phyloP scores from a whole-genome alignment of 1,140 invertebrate genomes.

The Lamellibrachia luymesi region DNA sequence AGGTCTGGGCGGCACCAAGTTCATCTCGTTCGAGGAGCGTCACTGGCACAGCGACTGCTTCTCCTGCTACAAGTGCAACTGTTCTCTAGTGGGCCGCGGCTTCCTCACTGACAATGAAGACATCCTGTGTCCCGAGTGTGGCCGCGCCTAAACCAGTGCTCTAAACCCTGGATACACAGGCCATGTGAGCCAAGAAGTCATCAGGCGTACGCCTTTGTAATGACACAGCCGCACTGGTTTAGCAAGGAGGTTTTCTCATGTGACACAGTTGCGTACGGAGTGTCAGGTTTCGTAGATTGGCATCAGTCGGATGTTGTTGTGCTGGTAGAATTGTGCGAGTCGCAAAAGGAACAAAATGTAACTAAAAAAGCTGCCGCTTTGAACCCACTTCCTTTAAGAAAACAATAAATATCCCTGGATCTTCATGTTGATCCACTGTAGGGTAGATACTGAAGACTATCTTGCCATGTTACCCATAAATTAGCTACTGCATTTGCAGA shows the following conservation, averaged over 20 bases:
- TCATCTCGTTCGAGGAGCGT: conserved; percentile 98
- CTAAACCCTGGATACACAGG: not conserved
- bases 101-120: conserved; percentile 97
- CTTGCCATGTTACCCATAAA: not conserved
- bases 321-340: not conserved
- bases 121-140: conserved; percentile 98
- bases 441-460: not conserved
- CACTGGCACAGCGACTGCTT: conserved; percentile 99
- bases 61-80: conserved; percentile 91
- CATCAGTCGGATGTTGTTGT: not conserved
- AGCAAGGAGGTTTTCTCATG: not conserved
- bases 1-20: conserved; percentile 79
- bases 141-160: conserved; percentile 54
- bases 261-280: not conserved
- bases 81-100: conserved; percentile 92
- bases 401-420: not conserved
- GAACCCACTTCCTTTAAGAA: not conserved
- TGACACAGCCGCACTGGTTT: not conserved
- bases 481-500: not conserved
- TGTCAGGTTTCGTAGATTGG: not conserved
- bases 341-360: not conserved
- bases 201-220: not conserved
- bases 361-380: not conserved
- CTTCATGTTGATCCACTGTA: not conserved
- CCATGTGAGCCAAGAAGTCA: not conserved